Conservation (phyloP, 2,888 invertebrate species). For the Hermodice carunculata region DNA sequence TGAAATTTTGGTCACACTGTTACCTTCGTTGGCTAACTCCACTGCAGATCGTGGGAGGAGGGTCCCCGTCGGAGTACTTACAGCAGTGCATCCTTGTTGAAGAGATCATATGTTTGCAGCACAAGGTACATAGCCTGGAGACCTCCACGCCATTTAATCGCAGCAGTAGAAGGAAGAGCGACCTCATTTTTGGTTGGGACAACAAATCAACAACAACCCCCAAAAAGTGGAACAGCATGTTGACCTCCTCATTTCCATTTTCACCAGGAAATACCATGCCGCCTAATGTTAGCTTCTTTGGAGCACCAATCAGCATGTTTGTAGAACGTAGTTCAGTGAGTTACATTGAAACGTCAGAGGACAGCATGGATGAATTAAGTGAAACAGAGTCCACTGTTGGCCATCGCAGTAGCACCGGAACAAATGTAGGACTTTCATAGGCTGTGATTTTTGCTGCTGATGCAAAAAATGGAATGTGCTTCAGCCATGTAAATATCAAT, state of each 20-base stretch:
- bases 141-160: not conserved
- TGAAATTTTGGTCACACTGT: constrained; percentile 87
- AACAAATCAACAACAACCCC: constrained; percentile 4
- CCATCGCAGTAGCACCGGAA: too few relatives aligned
- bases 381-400: too few relatives aligned
- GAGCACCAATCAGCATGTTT: constrained; percentile 13
- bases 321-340: constrained; percentile 11
- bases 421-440: too few relatives aligned
- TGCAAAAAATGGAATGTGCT: too few relatives aligned
- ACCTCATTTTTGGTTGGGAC: constrained; percentile 8
- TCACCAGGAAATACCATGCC: not conserved
- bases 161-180: constrained; percentile 12
- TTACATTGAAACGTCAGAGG: too few relatives aligned
- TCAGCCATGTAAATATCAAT: too few relatives aligned
- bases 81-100: constrained; percentile 68
- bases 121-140: constrained; percentile 40
- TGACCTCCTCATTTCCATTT: constrained; percentile 22
- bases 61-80: constrained; percentile 70
- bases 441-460: too few relatives aligned
- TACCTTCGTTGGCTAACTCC: constrained; percentile 91
- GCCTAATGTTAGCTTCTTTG: not conserved
- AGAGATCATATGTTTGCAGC: constrained; percentile 67
- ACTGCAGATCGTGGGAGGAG: constrained; percentile 82
- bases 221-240: not conserved
- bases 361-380: too few relatives aligned